Evolutionary conservation across 1,140 invertebrate species (phyloP).

Genomic region (Palaemon carinicauda): DNA sequence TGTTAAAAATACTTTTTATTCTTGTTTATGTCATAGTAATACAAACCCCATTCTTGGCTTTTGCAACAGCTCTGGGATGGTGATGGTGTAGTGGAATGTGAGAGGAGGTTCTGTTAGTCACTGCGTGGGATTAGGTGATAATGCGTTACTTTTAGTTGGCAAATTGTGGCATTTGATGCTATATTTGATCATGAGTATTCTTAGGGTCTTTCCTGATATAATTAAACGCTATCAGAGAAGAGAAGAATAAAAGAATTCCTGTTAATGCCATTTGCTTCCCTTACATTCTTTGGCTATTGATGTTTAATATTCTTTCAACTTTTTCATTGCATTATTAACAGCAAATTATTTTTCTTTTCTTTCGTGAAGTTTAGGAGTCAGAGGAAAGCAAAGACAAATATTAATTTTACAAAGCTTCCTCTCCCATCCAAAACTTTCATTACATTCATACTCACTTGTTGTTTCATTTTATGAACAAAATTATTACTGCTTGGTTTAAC

Average conservation of each 20-base stretch:
- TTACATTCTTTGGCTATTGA: too few species aligned
- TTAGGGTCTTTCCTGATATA: too few species aligned
- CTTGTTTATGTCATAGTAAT: background rate
- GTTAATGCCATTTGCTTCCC: too few species aligned
- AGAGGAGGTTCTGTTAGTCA: slow-evolving; percentile 19
- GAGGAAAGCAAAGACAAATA: background rate
- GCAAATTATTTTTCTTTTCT: background rate
- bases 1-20: background rate
- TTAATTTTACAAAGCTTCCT: background rate
- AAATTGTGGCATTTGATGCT: too few species aligned
- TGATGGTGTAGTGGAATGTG: slow-evolving; percentile 15
- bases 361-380: background rate
- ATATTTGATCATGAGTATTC: too few species aligned
- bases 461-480: background rate
- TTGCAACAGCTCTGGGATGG: slow-evolving; percentile 30
- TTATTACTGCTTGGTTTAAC: slow-evolving; percentile 20
- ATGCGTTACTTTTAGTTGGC: too few species aligned
- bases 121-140: background rate
- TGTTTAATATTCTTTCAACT: too few species aligned
- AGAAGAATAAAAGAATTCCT: too few species aligned
- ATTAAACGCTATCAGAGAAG: too few species aligned
- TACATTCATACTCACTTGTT: background rate
- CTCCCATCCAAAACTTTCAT: background rate
- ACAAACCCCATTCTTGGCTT: background rate
- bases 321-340: too few species aligned